A percentile compares a stretch with the other conserved stretches of the same genome.
Conservation (phyloP, 2,113 vertebrate species). For the Pelusios castaneus region DNA sequence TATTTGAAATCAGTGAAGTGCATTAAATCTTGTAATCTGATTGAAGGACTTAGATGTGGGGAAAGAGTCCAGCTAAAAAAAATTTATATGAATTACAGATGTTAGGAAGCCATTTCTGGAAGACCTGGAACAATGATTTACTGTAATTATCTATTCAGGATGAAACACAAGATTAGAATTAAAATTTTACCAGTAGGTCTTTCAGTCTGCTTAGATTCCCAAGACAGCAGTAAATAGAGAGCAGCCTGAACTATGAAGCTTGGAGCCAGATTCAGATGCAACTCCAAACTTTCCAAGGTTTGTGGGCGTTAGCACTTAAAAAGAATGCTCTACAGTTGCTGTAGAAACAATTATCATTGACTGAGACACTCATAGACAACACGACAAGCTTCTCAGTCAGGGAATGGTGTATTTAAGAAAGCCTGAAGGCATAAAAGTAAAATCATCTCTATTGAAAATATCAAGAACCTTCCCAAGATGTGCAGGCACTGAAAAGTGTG, state of each 20-base stretch:
- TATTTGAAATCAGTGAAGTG: background rate
- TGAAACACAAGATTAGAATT: background rate
- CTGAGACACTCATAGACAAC: background rate
- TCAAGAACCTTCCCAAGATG: background rate
- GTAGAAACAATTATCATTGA: background rate
- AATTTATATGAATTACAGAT: background rate
- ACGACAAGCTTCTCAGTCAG: background rate
- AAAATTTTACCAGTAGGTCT: background rate
- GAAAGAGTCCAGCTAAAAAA: fast-evolving
- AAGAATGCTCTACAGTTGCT: background rate
- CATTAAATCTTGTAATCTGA: background rate
- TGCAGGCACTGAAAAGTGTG: background rate
- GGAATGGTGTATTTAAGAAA: background rate
- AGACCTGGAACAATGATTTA: background rate
- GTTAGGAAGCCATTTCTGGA: background rate
- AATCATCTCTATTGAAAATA: background rate
- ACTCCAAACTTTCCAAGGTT: background rate
- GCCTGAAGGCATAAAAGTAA: background rate
- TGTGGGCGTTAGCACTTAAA: background rate
- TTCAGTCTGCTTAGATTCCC: background rate
- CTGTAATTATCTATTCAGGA: background rate
- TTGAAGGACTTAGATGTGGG: background rate
- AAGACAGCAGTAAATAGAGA: background rate
- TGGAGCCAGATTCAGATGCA: background rate
- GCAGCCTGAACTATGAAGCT: background rate